Evolutionary conservation across 1,140 invertebrate species (phyloP).

Genomic region (Latrodectus geometricus): DNA sequence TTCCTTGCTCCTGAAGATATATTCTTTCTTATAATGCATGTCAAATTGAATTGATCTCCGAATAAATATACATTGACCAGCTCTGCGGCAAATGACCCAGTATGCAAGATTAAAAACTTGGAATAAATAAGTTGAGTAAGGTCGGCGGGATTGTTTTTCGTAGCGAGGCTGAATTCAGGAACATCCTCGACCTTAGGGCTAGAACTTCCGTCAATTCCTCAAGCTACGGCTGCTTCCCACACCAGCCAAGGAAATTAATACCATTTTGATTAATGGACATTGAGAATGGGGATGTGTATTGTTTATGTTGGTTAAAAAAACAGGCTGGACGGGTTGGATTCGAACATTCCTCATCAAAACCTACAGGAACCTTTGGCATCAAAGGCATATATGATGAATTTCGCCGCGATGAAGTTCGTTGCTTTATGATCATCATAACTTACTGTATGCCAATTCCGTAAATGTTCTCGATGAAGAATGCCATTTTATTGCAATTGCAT

Average conservation of each 20-base stretch:
- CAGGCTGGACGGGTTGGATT: neutral
- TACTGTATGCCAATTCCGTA: neutral
- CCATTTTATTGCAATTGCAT: too few relatives aligned
- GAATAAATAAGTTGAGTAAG: neutral
- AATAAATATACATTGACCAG: neutral
- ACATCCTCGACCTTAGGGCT: neutral
- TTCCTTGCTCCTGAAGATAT: too few relatives aligned
- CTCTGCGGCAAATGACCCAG: neutral
- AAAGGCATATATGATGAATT: neutral
- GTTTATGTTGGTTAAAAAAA: neutral
- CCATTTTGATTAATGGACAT: conserved; percentile 8
- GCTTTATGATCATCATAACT: neutral
- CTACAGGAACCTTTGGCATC: neutral
- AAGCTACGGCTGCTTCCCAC: neutral
- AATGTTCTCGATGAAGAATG: too few relatives aligned
- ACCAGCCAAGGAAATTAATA: neutral
- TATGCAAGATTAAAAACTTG: conserved; percentile 13
- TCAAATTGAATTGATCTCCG: neutral
- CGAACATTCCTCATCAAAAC: neutral
- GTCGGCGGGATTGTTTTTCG: conserved; percentile 8
- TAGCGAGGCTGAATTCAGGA: neutral
- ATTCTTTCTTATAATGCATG: neutral
- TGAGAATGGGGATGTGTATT: neutral
- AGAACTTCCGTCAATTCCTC: conserved; percentile 5
- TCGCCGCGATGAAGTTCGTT: neutral